These are phyloP conservation scores for Lethrus apterus DNA, from an alignment of 1,140 invertebrate species.

Conservation along the genomic window DNA sequence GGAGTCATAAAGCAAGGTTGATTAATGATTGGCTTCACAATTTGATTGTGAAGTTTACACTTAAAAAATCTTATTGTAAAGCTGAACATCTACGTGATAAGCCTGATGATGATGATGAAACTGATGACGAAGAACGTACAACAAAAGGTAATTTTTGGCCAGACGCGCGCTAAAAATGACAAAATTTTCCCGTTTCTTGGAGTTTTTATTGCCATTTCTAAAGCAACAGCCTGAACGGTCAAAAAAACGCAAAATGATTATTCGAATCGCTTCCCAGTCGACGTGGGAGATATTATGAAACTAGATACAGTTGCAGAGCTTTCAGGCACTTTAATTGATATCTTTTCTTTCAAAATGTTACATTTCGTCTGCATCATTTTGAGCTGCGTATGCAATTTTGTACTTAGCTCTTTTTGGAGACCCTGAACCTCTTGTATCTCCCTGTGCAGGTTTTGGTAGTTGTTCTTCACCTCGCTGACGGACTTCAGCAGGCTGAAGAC, in stretches of 20 bases:
- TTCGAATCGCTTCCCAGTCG: constrained; percentile 4
- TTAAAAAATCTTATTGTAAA: too few species aligned
- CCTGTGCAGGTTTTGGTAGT: constrained; percentile 39
- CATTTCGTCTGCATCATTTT: constrained; percentile 38
- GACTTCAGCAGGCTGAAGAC: constrained; percentile 35
- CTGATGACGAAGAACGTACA: too few species aligned
- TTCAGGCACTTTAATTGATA: constrained; percentile 16
- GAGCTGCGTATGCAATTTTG: constrained; percentile 33
- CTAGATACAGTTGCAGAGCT: constrained; percentile 8
- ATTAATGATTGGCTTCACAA: too few species aligned
- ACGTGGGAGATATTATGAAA: constrained; percentile 9
- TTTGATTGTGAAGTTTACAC: too few species aligned
- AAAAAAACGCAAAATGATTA: constrained; percentile 9
- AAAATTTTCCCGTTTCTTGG: constrained; percentile 3
- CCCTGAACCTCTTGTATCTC: constrained; percentile 38
- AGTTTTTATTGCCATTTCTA: constrained; percentile 12
- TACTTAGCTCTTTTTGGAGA: constrained; percentile 38
- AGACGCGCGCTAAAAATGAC: constrained; percentile 15
- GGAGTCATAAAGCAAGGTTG: too few species aligned
- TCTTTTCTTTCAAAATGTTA: constrained; percentile 34
- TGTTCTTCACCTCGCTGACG: constrained; percentile 37
- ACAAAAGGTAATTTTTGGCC: too few species aligned
- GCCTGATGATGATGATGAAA: too few species aligned
- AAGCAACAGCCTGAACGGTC: constrained; percentile 7
- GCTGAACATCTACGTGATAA: too few species aligned